phyloP scores from a whole-genome alignment of 92 coral and sea anemone genomes.

The Zoanthus gigantus region DNA sequence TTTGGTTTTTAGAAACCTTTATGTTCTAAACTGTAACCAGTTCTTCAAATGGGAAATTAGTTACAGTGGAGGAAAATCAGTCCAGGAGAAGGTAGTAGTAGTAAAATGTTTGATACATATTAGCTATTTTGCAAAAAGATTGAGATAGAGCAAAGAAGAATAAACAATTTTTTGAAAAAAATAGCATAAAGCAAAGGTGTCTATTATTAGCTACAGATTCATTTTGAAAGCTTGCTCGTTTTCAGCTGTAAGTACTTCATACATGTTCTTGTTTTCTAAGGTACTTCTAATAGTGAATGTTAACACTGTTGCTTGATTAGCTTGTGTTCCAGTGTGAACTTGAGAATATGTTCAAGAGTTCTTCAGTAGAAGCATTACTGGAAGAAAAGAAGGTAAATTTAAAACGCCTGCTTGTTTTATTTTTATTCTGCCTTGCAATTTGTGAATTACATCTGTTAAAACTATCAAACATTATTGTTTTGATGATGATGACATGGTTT shows the following conservation, averaged over 20 bases:
- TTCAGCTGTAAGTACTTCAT: not conserved
- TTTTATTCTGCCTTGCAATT: too few species aligned
- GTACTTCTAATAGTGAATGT: not conserved
- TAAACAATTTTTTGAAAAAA: too few species aligned
- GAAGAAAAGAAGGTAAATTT: conserved; percentile 19
- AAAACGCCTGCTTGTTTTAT: too few species aligned
- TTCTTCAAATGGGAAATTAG: conserved; percentile 82
- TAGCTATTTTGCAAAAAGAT: not conserved
- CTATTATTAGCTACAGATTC: too few species aligned
- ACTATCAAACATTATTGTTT: too few species aligned
- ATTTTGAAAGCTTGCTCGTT: not conserved
- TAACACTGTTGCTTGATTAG: conserved; percentile 37
- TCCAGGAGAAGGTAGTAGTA: conserved; percentile 80
- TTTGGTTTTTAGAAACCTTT: conserved; percentile 64
- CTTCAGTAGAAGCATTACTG: conserved; percentile 63
- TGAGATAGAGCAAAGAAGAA: not conserved
- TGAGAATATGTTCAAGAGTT: conserved; percentile 71
- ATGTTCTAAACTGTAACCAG: conserved; percentile 84
- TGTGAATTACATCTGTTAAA: too few species aligned
- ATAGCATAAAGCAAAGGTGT: too few species aligned
- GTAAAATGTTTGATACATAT: not conserved
- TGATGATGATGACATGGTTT: too few species aligned
- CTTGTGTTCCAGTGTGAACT: conserved; percentile 67
- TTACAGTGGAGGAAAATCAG: conserved; percentile 59
- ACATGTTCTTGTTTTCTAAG: not conserved